Evolutionary conservation across 2,797 vertebrate species (phyloP), one percentile per base, ranked within the genome.

Genomic region (Pangasius krempfi): DNA sequence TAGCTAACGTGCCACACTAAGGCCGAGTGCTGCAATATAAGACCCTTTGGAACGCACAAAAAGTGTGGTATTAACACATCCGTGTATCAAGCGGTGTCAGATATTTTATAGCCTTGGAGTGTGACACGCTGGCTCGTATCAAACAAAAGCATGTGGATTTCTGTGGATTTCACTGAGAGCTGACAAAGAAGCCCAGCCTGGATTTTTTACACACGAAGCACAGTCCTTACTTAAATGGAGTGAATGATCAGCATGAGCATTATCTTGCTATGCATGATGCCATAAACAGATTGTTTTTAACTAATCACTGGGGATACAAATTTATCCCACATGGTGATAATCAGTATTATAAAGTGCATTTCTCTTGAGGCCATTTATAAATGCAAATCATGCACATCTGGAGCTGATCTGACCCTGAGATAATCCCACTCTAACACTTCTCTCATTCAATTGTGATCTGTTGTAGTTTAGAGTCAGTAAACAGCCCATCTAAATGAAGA

Each of bases 201-300:
- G 37, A 82, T 44, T 44, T 44, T 89, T 54, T n/a, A 85, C 58
- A 60, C 86, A 82, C 64, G 30, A 64, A 78, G 33, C n/a, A 58
- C 62, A 62, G 80, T 86, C 22, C n/a, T 87, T 81, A 47, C 60
- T 75, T 37, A 89, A 89, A 88, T 60, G 37, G 66, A 88, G 52
- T 54, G 54, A 82, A 89, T 87, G 90, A 89, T 88, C 84, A 90
- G 87, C 75, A 72, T 86, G 91, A 91, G 89, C 84, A 84, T 91
- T 89, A 83, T 73, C 54, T 89, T 88, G 83, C 89, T 89, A 87
- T 85, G 76, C 56, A 86, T 91, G 90, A 93, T 92, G 91, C 90
- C 89, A 90, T 93, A 93, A 93, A 94, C 92, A 68, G 88, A 89
- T 90, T 73, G 91, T 92, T 92, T 93, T 91, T 89, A 93, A 87